Percentiles rank a stretch among this genome's conserved stretches.
Evolutionary conservation across 2,797 vertebrate genomes (phyloP).

Genomic region (Anas bernieri): DNA sequence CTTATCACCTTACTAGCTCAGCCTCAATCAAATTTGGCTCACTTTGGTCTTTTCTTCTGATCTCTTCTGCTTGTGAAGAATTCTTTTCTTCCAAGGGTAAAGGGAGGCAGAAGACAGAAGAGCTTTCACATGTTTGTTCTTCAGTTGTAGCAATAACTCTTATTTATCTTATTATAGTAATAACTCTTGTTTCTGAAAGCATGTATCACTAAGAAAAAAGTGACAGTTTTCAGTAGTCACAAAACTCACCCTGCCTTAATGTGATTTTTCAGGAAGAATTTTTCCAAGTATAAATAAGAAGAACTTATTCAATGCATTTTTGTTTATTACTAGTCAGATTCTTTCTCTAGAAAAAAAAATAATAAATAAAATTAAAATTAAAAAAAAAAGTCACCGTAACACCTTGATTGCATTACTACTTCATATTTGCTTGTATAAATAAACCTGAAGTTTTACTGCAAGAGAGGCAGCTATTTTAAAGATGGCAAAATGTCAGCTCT

Average conservation of each 20-base stretch:
- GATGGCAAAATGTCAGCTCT: constrained; percentile 83
- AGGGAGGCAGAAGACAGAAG: background rate
- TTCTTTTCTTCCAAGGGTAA: background rate
- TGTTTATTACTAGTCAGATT: constrained; percentile 59
- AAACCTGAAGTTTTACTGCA: constrained; percentile 73
- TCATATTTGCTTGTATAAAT: constrained; percentile 71
- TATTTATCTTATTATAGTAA: constrained; percentile 38
- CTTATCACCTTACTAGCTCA: background rate
- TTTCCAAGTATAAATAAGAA: constrained; percentile 45
- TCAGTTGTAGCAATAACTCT: constrained; percentile 21
- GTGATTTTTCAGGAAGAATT: constrained; percentile 30
- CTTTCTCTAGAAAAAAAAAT: constrained; percentile 30
- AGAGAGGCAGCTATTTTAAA: constrained; percentile 80
- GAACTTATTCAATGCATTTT: constrained; percentile 41
- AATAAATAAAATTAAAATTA: too few relatives aligned
- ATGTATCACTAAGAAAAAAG: constrained; percentile 27
- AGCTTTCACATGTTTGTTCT: constrained; percentile 24
- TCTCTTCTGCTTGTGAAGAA: background rate
- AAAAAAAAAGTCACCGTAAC: background rate
- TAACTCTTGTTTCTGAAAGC: constrained; percentile 43
- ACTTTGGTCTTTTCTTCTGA: background rate
- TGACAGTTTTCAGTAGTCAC: background rate
- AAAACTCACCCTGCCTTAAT: background rate
- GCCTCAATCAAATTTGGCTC: background rate
- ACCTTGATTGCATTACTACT: constrained; percentile 61